Percentiles rank a stretch among this genome's conserved stretches.
Conservation (phyloP, 1,140 invertebrate genomes). For the Triops cancriformis region DNA sequence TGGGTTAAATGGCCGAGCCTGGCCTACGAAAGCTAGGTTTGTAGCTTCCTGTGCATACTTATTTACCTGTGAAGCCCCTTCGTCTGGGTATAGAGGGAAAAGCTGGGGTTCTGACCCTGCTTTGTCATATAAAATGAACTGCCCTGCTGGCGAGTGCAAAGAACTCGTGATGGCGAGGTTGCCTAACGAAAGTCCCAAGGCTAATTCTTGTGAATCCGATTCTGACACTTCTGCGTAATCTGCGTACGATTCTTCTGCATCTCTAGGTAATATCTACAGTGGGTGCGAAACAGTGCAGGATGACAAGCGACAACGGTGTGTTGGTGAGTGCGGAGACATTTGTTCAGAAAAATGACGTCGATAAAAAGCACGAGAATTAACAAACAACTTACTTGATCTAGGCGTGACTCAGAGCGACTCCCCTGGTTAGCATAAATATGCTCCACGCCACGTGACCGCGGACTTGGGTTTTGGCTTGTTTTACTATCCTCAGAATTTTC, state of each 20-base stretch:
- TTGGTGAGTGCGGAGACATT: neutral
- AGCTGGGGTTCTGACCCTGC: constrained; percentile 21
- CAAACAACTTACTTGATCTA: neutral
- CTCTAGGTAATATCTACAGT: constrained; percentile 3
- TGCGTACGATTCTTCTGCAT: constrained; percentile 25
- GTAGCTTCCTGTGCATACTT: neutral
- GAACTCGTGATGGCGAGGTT: neutral
- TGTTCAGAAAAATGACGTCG: neutral
- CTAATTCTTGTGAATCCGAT: constrained; percentile 25
- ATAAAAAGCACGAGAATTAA: neutral
- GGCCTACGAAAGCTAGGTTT: neutral
- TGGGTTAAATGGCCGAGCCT: neutral
- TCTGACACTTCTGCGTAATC: constrained; percentile 29
- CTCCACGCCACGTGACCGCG: neutral
- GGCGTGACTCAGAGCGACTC: neutral
- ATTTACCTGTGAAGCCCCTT: neutral
- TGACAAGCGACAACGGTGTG: neutral
- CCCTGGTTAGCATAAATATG: neutral
- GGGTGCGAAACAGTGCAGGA: neutral
- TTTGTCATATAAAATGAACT: neutral
- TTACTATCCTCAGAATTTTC: neutral
- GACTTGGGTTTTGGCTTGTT: neutral
- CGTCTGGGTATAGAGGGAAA: neutral
- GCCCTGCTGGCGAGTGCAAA: constrained; percentile 7
- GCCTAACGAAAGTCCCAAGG: constrained; percentile 24